Evolutionary conservation across 2,113 vertebrate species (phyloP), one percentile per base, ranked within the genome.

Genomic region (Xyrauchen texanus): DNA sequence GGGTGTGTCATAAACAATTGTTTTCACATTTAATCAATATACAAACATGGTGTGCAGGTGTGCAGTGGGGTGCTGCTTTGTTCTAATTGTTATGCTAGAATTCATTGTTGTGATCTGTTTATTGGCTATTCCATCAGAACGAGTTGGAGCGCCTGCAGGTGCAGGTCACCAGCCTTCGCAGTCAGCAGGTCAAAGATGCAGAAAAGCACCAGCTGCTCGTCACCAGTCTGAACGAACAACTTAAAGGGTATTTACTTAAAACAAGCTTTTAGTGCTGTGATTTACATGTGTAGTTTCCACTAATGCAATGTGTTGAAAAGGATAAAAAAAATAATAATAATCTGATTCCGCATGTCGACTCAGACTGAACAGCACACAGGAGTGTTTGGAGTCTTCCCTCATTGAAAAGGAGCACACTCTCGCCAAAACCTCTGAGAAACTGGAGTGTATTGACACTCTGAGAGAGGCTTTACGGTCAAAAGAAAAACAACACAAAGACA

Each of bases 371-470:
- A 92, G 94, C 84, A 94, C 93, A 16, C 95, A 94, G 46, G 93
- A 90, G 81, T 91, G 92, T 63, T 92, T 97, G 86, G 94, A 97
- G 84, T 94, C 89, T 47, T 94, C 93, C 0, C 93, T 97, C 34
- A 88, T 90, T n/a, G 96, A 96, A 87, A 96, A 95, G 83, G 96
- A 96, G 12, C 92, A 93, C 6, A 93, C 90, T 0, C 72, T 97
- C 68, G 89, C 90, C 58, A 90, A 90, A 77, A 87, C 77, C 0
- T 90, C 89, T 0, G 93, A 93, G 87, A 94, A 94, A 68, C 88
- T 96, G 3, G 90, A 94, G 77, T 88, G 93, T 51, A 90, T 94
- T 52, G 91, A 83, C 85, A 85, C 82, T 81, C 87, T 95, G 52
- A 87, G 82, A 76, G 93, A 92, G 16, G 81, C 88, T 16, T 78